A percentile compares a stretch with the other conserved stretches of the same genome.
Evolutionary conservation across 1,140 invertebrate species (phyloP).

Genomic region (Pachypeltis micranthus): DNA sequence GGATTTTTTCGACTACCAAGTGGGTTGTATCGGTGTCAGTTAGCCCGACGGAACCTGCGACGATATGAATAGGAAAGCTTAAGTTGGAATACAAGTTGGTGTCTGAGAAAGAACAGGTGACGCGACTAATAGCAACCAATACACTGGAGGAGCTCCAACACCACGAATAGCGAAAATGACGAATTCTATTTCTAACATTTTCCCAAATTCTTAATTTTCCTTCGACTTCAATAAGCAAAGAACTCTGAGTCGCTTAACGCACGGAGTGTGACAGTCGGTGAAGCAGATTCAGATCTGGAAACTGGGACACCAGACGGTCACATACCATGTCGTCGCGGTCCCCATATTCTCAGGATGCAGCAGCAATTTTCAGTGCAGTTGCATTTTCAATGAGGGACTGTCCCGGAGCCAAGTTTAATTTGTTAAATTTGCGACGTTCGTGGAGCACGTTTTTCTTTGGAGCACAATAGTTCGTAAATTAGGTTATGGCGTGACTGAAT

Average conservation of each 20-base stretch:
- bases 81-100: too few relatives aligned
- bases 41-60: too few relatives aligned
- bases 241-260: background rate
- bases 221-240: background rate
- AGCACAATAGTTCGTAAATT: background rate
- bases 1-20: too few relatives aligned
- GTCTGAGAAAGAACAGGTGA: too few relatives aligned
- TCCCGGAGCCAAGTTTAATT: background rate
- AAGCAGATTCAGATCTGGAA: background rate
- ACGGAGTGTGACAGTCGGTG: background rate
- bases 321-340: background rate
- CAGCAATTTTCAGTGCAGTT: background rate
- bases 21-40: too few relatives aligned
- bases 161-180: too few relatives aligned
- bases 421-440: background rate
- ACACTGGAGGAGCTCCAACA: too few relatives aligned
- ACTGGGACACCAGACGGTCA: background rate
- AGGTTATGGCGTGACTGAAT: background rate
- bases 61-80: too few relatives aligned
- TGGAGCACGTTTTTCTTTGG: background rate
- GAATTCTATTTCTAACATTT: too few relatives aligned
- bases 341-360: background rate
- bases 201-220: background rate
- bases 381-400: background rate
- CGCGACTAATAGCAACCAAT: too few relatives aligned